A percentile compares a stretch with the other conserved stretches of the same genome.
phyloP scores from a whole-genome alignment of 2,113 vertebrate species.

The Colistium nudipinnis region DNA sequence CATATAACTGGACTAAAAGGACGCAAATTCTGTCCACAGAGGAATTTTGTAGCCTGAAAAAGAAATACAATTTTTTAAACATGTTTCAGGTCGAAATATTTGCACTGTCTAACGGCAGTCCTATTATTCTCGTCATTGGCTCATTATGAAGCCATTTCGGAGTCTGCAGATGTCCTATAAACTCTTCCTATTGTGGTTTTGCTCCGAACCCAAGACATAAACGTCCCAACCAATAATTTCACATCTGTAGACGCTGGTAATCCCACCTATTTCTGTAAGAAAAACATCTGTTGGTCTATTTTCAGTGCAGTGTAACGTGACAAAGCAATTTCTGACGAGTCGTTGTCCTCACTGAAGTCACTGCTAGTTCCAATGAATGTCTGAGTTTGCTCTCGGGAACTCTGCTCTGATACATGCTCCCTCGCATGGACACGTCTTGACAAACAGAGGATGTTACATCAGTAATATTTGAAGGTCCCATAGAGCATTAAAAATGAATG shows the following conservation, averaged over 20 bases:
- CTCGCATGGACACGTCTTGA: slow-evolving; percentile 21
- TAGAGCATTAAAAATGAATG: slow-evolving; percentile 53
- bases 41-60: no score
- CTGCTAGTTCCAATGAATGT: not conserved
- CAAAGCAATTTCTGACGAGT: not conserved
- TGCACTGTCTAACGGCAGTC: no score
- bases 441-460: slow-evolving; percentile 30
- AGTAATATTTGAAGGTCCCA: slow-evolving; percentile 34
- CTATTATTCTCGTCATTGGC: no score
- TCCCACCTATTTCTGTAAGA: not conserved
- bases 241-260: not conserved
- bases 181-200: no score
- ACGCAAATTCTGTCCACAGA: slow-evolving; percentile 14
- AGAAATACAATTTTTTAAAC: no score
- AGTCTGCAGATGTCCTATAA: no score
- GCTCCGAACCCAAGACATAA: no score
- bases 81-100: no score
- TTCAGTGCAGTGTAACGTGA: not conserved
- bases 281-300: not conserved
- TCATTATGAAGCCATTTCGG: no score
- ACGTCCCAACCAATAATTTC: no score
- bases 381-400: slow-evolving; percentile 9
- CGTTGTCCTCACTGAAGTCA: not conserved
- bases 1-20: not conserved
- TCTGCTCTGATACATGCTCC: slow-evolving; percentile 13